These are phyloP conservation scores for Saguinus midas DNA, from an alignment of 2,113 vertebrate species.

Conservation along the genomic window DNA sequence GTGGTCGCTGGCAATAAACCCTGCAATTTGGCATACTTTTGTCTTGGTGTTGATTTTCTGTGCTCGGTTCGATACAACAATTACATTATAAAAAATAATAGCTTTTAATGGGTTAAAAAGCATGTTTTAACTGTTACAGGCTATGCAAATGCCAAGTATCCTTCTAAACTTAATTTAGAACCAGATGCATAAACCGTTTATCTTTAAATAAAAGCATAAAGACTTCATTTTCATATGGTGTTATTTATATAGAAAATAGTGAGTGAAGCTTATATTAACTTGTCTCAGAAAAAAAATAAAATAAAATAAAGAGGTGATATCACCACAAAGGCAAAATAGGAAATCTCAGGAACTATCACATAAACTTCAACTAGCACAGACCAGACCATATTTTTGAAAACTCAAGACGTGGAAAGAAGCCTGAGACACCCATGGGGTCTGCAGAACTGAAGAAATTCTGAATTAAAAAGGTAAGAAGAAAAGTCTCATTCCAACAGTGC, in stretches of 20 bases:
- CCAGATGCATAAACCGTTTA: not conserved
- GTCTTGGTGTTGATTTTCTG: no score
- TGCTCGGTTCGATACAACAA: no score
- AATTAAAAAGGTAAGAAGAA: not conserved
- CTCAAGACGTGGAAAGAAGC: not conserved
- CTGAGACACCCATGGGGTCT: not conserved
- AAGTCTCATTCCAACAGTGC: not conserved
- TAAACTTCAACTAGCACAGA: not conserved
- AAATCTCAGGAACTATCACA: not conserved
- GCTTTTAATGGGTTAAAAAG: not conserved
- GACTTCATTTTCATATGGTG: not conserved
- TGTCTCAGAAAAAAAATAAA: slow-evolving; percentile 26
- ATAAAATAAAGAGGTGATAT: not conserved
- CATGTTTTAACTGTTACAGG: not conserved
- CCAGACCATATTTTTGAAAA: not conserved
- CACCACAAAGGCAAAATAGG: not conserved
- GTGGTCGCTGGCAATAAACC: no score
- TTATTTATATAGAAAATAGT: not conserved
- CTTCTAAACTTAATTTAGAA: not conserved
- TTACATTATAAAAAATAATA: not conserved
- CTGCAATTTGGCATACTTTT: no score
- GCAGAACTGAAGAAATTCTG: not conserved
- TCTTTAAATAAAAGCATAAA: not conserved
- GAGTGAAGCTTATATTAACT: not conserved
- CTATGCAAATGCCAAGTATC: not conserved